phyloP scores from a whole-genome alignment of 2,113 vertebrate genomes.

The Poeciliopsis prolifica region DNA sequence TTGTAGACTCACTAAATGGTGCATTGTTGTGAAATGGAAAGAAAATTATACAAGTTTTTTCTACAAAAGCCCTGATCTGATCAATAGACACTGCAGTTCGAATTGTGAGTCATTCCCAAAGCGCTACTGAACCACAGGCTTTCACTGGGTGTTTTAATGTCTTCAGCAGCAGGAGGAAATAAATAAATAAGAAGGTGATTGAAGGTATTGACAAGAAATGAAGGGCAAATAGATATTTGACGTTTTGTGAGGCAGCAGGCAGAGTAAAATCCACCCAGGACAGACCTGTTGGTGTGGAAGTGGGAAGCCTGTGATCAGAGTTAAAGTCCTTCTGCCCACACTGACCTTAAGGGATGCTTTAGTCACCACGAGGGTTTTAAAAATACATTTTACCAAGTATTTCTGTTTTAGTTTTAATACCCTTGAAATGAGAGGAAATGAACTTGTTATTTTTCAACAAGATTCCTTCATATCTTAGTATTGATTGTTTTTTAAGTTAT shows the following conservation, averaged over 20 bases:
- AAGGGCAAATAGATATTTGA: conserved; percentile 18
- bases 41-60: too few species aligned
- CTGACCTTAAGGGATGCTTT: not conserved
- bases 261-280: conserved; percentile 26
- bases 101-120: conserved; percentile 43
- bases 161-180: conserved; percentile 23
- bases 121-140: conserved; percentile 18
- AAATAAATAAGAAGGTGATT: conserved; percentile 5
- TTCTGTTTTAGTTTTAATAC: too few species aligned
- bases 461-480: too few species aligned
- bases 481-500: too few species aligned
- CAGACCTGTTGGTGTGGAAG: conserved; percentile 31
- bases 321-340: conserved; percentile 23
- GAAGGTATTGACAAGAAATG: conserved; percentile 25
- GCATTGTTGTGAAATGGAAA: too few species aligned
- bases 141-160: conserved; percentile 6
- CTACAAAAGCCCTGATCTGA: conserved; percentile 17
- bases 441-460: too few species aligned
- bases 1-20: too few species aligned
- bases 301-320: conserved; percentile 17
- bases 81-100: conserved; percentile 29
- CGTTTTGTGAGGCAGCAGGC: conserved; percentile 32
- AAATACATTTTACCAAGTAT: not conserved
- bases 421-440: too few species aligned
- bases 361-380: conserved; percentile 20